Conservation (phyloP, 2,888 invertebrate genomes). For the Netelia melanura region DNA sequence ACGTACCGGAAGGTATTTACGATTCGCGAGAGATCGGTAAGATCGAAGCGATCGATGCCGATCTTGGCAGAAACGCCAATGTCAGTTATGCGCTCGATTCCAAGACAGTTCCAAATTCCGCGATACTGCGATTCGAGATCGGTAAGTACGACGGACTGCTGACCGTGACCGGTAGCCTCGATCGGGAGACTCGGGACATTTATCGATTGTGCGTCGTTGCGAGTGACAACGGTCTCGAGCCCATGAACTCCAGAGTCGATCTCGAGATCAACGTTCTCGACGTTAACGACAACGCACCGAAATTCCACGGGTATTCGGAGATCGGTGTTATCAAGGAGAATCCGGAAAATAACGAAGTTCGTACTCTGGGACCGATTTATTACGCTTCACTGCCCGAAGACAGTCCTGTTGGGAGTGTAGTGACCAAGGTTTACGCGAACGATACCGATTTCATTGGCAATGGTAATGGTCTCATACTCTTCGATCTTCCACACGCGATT, state of each 20-base stretch:
- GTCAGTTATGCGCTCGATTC: constrained; percentile 88
- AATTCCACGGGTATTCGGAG: constrained; percentile 92
- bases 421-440: constrained; percentile 92
- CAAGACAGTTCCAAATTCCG: background rate
- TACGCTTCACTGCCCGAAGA: constrained; percentile 91
- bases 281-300: constrained; percentile 93
- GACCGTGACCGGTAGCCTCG: constrained; percentile 91
- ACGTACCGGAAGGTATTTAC: constrained; percentile 92
- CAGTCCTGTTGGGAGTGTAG: constrained; percentile 90
- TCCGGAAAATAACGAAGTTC: constrained; percentile 64
- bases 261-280: constrained; percentile 93
- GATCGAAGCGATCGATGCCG: constrained; percentile 92
- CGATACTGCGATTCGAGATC: constrained; percentile 87
- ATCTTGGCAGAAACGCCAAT: constrained; percentile 92
- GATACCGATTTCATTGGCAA: constrained; percentile 94
- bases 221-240: constrained; percentile 89
- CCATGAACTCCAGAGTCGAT: constrained; percentile 90
- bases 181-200: constrained; percentile 90
- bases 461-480: constrained; percentile 94
- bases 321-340: constrained; percentile 86
- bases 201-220: constrained; percentile 91
- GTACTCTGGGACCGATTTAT: constrained; percentile 88
- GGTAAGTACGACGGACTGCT: constrained; percentile 89
- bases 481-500: constrained; percentile 89
- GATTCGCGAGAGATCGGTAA: constrained; percentile 90